Evolutionary conservation across 2,888 invertebrate species (phyloP).

Genomic region (Clanis bilineata): DNA sequence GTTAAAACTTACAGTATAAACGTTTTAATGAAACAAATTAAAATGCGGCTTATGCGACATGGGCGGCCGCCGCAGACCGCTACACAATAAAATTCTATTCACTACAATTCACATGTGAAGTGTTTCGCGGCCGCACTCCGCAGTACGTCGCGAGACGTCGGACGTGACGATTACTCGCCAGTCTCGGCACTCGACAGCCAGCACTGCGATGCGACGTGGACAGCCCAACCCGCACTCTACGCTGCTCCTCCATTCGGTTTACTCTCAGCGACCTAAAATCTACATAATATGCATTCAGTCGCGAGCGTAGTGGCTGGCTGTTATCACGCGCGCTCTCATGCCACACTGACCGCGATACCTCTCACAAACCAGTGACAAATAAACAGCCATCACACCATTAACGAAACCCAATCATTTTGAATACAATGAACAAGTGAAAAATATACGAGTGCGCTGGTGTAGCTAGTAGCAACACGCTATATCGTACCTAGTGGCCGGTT

Average conservation of each 20-base stretch:
- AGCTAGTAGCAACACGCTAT: neutral
- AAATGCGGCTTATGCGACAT: conserved; percentile 30
- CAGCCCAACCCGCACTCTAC: neutral
- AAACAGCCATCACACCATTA: conserved; percentile 30
- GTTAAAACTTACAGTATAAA: conserved; percentile 20
- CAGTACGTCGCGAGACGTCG: conserved; percentile 10
- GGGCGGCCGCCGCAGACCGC: neutral
- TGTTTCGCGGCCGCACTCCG: neutral
- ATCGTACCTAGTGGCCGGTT: too few relatives aligned
- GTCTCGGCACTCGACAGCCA: conserved; percentile 19
- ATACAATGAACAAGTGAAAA: conserved; percentile 36
- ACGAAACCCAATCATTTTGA: conserved; percentile 35
- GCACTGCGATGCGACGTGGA: conserved; percentile 10
- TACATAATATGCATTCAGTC: conserved; percentile 17
- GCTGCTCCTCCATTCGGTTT: neutral
- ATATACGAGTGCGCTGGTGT: conserved; percentile 23
- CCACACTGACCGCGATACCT: conserved; percentile 18
- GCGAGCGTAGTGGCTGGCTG: conserved; percentile 14
- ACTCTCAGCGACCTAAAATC: conserved; percentile 5
- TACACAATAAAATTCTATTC: too few relatives aligned
- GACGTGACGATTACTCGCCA: neutral
- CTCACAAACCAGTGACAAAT: neutral
- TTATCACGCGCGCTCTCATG: conserved; percentile 18
- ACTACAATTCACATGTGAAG: neutral
- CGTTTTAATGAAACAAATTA: conserved; percentile 49